phyloP scores from a whole-genome alignment of 2,113 vertebrate genomes.

The Phyllostomus discolor region DNA sequence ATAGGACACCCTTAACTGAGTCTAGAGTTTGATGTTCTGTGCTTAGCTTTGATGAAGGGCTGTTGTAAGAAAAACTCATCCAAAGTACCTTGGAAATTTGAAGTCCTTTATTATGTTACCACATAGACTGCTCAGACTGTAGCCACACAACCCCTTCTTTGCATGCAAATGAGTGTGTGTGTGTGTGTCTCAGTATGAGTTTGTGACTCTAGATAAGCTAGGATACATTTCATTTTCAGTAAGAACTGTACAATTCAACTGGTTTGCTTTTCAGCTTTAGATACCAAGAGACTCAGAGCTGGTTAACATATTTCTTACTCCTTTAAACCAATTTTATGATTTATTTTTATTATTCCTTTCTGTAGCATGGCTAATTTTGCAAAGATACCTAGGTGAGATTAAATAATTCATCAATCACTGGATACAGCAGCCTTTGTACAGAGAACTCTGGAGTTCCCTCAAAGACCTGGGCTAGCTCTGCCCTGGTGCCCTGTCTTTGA shows the following conservation, averaged over 20 bases:
- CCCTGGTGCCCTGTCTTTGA: rapidly evolving
- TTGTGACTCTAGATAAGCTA: background rate
- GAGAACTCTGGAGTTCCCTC: too few species aligned
- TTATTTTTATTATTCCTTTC: background rate
- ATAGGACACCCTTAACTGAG: background rate
- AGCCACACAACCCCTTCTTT: background rate
- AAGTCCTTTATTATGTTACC: rapidly evolving
- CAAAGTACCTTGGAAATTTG: background rate
- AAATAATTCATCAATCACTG: rapidly evolving
- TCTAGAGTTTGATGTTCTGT: rapidly evolving
- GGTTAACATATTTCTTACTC: background rate
- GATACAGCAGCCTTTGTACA: background rate
- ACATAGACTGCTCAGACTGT: too few species aligned
- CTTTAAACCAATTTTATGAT: background rate
- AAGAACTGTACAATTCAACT: background rate
- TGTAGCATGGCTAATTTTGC: background rate
- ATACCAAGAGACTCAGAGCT: background rate
- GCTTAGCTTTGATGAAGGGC: background rate
- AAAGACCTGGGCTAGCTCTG: rapidly evolving
- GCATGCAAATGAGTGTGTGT: rapidly evolving
- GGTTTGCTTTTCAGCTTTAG: background rate
- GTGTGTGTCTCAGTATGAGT: background rate
- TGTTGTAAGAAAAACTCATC: rapidly evolving
- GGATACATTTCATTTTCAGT: background rate
- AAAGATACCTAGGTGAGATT: background rate